Percentiles rank a stretch among this genome's conserved stretches.
These are phyloP conservation scores for Eclectus roratus DNA, from an alignment of 2,113 vertebrate species.

Conservation along the genomic window DNA sequence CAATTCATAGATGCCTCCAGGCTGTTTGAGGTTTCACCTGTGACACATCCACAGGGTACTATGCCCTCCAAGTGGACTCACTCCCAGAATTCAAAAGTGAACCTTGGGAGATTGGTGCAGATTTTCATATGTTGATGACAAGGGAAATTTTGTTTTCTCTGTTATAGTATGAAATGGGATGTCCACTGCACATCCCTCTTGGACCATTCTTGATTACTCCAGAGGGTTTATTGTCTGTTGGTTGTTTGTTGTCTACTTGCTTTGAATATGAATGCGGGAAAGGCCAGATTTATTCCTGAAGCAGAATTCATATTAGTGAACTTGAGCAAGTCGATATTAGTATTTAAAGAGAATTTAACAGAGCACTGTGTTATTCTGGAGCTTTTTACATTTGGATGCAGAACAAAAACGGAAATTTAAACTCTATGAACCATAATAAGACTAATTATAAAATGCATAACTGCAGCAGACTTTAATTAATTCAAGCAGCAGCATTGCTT, in stretches of 20 bases:
- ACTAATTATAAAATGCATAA: slow-evolving; percentile 63
- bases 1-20: not conserved
- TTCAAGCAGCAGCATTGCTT: slow-evolving; percentile 3
- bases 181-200: not conserved
- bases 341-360: not conserved
- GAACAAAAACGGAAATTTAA: slow-evolving; percentile 48
- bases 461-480: slow-evolving; percentile 47
- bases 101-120: not conserved
- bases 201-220: not conserved
- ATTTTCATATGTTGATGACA: not conserved
- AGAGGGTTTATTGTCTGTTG: not conserved
- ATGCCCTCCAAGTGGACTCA: not conserved
- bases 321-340: not conserved
- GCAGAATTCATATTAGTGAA: not conserved
- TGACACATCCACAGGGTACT: not conserved
- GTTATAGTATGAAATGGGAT: not conserved
- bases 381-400: slow-evolving; percentile 7
- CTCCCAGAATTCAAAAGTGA: not conserved
- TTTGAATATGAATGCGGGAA: not conserved
- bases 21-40: not conserved
- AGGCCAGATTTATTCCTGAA: not conserved
- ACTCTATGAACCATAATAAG: slow-evolving; percentile 13
- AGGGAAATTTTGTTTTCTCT: not conserved
- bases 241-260: not conserved
- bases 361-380: not conserved